Conservation (phyloP, 2,113 vertebrate species). For the Datnioides undecimradiatus region DNA sequence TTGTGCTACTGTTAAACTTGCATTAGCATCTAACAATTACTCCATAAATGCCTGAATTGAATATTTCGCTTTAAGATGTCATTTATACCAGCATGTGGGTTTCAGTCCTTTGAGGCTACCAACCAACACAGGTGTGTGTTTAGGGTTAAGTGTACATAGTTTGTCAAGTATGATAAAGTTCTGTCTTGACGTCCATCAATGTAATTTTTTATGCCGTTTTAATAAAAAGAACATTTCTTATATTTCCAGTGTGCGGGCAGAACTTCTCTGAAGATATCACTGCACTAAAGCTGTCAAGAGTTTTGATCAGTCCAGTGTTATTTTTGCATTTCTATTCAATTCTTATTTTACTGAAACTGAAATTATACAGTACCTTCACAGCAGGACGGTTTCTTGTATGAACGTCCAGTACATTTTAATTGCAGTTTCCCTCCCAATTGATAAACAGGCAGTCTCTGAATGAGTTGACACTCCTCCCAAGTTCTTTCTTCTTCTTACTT, state of each 20-base stretch:
- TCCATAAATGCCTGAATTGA: neutral
- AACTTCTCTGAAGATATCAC: neutral
- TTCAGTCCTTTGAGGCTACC: conserved; percentile 2
- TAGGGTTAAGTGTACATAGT: conserved; percentile 47
- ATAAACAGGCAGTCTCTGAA: neutral
- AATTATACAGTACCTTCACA: neutral
- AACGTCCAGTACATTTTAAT: neutral
- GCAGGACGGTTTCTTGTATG: neutral
- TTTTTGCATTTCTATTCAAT: too few relatives aligned
- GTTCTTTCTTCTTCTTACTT: neutral
- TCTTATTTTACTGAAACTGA: neutral
- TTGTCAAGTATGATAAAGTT: conserved; percentile 5
- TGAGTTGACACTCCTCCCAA: neutral
- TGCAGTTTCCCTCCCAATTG: neutral
- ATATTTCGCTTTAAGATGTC: neutral
- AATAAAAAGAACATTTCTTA: conserved; percentile 62
- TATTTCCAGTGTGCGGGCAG: neutral
- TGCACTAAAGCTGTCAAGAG: neutral
- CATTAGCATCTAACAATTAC: neutral
- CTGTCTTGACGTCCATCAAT: neutral
- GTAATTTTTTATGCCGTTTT: conserved; percentile 39
- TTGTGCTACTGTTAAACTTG: neutral
- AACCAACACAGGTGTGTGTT: conserved; percentile 1
- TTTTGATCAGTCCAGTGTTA: neutral
- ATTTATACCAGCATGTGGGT: neutral